Evolutionary conservation across 2,797 vertebrate species (phyloP).

Genomic region (Chelonia mydas): DNA sequence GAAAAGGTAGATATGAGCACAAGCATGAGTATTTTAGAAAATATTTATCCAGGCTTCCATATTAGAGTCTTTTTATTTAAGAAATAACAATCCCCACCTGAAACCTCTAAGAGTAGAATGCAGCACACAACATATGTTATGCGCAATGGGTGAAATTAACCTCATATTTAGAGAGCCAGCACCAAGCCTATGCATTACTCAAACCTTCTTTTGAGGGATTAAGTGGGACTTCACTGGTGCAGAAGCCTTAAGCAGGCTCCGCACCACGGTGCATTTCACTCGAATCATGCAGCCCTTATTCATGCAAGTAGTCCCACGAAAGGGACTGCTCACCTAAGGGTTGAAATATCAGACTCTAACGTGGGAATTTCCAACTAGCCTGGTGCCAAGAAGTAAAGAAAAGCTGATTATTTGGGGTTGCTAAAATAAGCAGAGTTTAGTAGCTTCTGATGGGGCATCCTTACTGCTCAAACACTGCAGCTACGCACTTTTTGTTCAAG

Average conservation of each 20-base stretch:
- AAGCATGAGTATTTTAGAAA: conserved; percentile 7
- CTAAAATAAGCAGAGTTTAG: not conserved
- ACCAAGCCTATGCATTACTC: not conserved
- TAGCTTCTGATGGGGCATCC: not conserved
- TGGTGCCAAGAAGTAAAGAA: conserved; percentile 6
- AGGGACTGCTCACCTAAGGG: conserved; percentile 25
- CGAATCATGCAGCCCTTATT: not conserved
- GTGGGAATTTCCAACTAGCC: conserved; percentile 38
- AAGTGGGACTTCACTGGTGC: not conserved
- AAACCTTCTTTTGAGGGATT: not conserved
- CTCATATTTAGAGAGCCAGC: not conserved
- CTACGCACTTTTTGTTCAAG: not conserved
- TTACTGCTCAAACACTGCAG: not conserved
- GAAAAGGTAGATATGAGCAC: not conserved
- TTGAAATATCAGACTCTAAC: conserved; percentile 34
- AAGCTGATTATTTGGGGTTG: not conserved
- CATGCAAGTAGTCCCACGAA: not conserved
- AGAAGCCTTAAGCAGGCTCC: not conserved
- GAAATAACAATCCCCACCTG: not conserved
- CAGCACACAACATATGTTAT: conserved; percentile 2
- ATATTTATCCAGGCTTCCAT: conserved; percentile 13
- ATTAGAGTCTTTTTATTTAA: not conserved
- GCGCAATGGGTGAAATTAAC: not conserved
- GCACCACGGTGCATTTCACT: not conserved
- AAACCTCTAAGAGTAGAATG: not conserved